Percentiles rank a stretch among this genome's conserved stretches.
Evolutionary conservation across 2,113 vertebrate genomes (phyloP).

Genomic region (Chlorodrepanis virens): DNA sequence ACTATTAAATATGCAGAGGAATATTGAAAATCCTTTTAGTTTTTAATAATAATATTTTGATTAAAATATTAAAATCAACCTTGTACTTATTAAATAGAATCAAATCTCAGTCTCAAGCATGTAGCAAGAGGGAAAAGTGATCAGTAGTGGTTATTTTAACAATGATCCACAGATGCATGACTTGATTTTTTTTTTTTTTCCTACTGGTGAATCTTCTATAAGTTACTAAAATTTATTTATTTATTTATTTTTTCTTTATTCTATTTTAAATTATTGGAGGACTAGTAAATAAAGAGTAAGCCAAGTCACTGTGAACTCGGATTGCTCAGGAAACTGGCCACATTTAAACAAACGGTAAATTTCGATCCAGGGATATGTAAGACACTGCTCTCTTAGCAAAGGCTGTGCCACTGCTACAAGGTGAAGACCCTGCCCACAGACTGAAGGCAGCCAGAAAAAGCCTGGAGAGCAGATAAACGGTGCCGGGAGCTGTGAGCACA

Average conservation of each 20-base stretch:
- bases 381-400: neutral
- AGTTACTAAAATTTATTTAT: neutral
- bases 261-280: neutral
- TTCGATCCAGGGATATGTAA: neutral
- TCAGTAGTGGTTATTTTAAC: neutral
- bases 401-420: neutral
- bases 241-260: neutral
- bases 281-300: neutral
- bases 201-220: neutral
- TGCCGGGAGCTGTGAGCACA: neutral
- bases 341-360: neutral
- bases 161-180: neutral
- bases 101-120: neutral
- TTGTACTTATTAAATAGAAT: neutral
- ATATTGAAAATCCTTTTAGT: neutral
- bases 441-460: neutral
- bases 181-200: neutral
- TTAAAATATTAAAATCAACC: neutral
- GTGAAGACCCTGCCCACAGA: neutral
- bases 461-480: neutral
- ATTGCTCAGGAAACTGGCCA: neutral
- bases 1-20: neutral
- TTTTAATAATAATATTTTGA: slow-evolving; percentile 25
- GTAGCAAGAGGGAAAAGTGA: neutral
- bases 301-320: neutral